Conservation (phyloP, 2,888 invertebrate genomes). For the Ernsta delagoae region DNA sequence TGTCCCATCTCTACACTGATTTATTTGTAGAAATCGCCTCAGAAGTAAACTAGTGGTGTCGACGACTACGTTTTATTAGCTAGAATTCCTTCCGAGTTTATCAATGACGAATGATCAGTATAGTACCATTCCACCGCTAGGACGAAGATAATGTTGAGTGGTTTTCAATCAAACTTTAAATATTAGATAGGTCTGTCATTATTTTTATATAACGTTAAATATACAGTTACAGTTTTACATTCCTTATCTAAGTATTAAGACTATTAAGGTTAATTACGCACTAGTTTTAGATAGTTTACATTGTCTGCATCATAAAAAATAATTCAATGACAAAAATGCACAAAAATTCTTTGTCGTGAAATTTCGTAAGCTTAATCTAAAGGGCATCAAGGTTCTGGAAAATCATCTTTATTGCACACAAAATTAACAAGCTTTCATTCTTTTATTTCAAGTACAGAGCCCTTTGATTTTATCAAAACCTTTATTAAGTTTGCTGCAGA, state of each 20-base stretch:
- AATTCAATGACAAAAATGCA: slow-evolving; percentile 26
- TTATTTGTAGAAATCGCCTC: slow-evolving; percentile 54
- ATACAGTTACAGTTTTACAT: not conserved
- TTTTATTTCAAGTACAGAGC: slow-evolving; percentile 39
- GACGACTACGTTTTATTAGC: slow-evolving; percentile 7
- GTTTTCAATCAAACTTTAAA: slow-evolving; percentile 9
- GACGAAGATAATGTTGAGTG: slow-evolving; percentile 16
- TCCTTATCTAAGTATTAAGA: not conserved
- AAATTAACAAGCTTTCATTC: slow-evolving; percentile 44
- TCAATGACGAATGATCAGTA: slow-evolving; percentile 28
- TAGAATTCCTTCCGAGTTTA: slow-evolving; percentile 20
- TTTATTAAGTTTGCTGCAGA: slow-evolving; percentile 14
- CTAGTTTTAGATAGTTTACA: slow-evolving; percentile 3
- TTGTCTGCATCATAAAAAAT: slow-evolving; percentile 5
- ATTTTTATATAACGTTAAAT: slow-evolving; percentile 1
- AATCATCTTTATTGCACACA: slow-evolving; percentile 55
- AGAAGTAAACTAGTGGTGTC: slow-evolving; percentile 18
- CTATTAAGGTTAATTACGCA: not conserved
- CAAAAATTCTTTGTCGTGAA: slow-evolving; percentile 69
- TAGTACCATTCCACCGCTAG: slow-evolving; percentile 4
- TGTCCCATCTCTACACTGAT: slow-evolving; percentile 57
- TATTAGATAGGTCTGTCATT: slow-evolving; percentile 8
- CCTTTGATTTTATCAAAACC: slow-evolving; percentile 42
- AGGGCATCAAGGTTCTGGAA: slow-evolving; percentile 68
- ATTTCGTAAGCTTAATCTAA: slow-evolving; percentile 75